Evolutionary conservation across 2,797 vertebrate species (phyloP), one percentile per base, ranked within the genome.

Genomic region (Furcifer pardalis): DNA sequence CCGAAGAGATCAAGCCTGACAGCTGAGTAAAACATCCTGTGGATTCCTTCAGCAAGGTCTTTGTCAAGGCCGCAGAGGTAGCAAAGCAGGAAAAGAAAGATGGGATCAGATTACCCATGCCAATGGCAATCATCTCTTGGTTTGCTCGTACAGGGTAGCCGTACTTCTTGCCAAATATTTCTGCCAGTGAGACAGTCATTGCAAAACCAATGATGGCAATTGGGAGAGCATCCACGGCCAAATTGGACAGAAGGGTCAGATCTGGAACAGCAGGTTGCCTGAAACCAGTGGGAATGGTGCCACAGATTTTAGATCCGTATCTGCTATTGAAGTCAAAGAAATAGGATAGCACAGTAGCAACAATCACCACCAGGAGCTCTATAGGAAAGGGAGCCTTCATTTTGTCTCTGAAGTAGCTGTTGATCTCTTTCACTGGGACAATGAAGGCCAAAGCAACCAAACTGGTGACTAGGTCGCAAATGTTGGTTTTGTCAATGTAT

Each of bases 21-120:
- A 95, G 7, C 77, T 95, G 94, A 0, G 93, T 94, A 49, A 88
- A 91, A 52, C 89, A 90, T 5, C 95, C 94, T 0, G 93, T 94
- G 77, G 94, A 94, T 56, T 95, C 94, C 90, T 95, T 95, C 13
- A 95, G 79, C 86, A 95, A 88, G 1, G 92, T 95, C 89, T 95
- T 95, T 40, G 93, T 88, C 21, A 95, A 90, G 69, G 93, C 94
- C 0, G 91, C 94, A 49, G 92, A 94, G 73, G 89, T 93, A 65
- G 91, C 86, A 21, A 95, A 95, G 85, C 93, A 94, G 85, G 86
- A 94, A 87, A 95, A 95, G 87, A 95, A 95, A 81, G 95, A 94
- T 35, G 94, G 92, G 40, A 95, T 44, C 10, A 95, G 84, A 85
- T 93, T 95, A 85, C 94, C 94, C 87, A 92, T 59, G 74, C 94